Conservation (phyloP, 1,140 invertebrate genomes). For the Plectrocnemia conspersa region DNA sequence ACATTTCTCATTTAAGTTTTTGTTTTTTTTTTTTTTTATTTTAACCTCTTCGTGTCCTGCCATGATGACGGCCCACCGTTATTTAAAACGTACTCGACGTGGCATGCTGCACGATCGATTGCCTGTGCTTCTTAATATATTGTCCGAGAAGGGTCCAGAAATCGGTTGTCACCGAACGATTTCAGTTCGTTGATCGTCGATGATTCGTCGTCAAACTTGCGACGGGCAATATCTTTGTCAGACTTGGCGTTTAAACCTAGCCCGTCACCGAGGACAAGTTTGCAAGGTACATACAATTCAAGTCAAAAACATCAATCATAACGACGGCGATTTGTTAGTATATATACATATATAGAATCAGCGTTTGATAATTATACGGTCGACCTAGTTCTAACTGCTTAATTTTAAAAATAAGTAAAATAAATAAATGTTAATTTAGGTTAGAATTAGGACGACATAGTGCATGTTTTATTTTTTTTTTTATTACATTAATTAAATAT, state of each 20-base stretch:
- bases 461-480: too few relatives aligned
- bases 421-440: too few relatives aligned
- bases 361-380: background rate
- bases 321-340: background rate
- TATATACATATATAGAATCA: background rate
- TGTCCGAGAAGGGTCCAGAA: slow-evolving; percentile 31
- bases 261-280: slow-evolving; percentile 48
- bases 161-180: slow-evolving; percentile 26
- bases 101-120: slow-evolving; percentile 32
- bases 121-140: slow-evolving; percentile 13
- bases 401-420: slow-evolving; percentile 3
- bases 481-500: too few relatives aligned
- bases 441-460: too few relatives aligned
- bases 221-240: slow-evolving; percentile 48
- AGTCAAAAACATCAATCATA: background rate
- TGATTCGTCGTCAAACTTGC: slow-evolving; percentile 44
- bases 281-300: slow-evolving; percentile 41
- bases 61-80: background rate
- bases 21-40: slow-evolving; percentile 20
- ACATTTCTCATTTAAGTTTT: slow-evolving; percentile 17
- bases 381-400: background rate
- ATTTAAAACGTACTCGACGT: slow-evolving; percentile 1
- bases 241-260: slow-evolving; percentile 51
- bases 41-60: slow-evolving; percentile 8
- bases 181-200: slow-evolving; percentile 36